A percentile compares a stretch with the other conserved stretches of the same genome.
Evolutionary conservation across 2,113 vertebrate genomes (phyloP).

Genomic region (Chaetodon auriga): DNA sequence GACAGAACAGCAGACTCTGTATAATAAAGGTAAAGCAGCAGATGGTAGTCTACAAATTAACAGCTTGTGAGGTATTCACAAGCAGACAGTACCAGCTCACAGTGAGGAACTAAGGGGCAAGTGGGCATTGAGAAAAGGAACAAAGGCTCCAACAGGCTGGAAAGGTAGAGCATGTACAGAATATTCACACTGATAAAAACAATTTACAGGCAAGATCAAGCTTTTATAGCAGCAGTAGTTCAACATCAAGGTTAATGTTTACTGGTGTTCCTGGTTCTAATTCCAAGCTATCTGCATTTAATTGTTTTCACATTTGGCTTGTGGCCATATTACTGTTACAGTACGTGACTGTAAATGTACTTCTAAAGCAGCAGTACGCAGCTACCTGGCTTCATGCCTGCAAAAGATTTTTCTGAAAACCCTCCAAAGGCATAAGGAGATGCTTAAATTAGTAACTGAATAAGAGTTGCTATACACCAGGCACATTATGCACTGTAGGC

Average conservation of each 20-base stretch:
- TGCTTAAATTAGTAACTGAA: not conserved
- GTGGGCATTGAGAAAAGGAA: not conserved
- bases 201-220: not conserved
- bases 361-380: not conserved
- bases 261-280: not conserved
- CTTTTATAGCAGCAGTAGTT: not conserved
- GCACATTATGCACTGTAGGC: not conserved
- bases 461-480: not conserved
- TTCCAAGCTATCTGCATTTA: not conserved
- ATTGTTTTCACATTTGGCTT: not conserved
- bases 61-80: not conserved
- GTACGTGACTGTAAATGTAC: not conserved
- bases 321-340: not conserved
- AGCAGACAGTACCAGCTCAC: not conserved
- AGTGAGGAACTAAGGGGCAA: not conserved
- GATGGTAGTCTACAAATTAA: not conserved
- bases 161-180: not conserved
- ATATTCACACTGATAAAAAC: not conserved
- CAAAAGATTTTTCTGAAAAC: not conserved
- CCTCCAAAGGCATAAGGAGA: not conserved
- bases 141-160: too few relatives aligned
- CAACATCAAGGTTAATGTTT: not conserved
- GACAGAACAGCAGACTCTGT: not conserved
- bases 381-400: not conserved
- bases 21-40: not conserved